These are phyloP conservation scores for Platycheirus rosarum DNA, from an alignment of 2,888 invertebrate genomes.

Conservation along the genomic window DNA sequence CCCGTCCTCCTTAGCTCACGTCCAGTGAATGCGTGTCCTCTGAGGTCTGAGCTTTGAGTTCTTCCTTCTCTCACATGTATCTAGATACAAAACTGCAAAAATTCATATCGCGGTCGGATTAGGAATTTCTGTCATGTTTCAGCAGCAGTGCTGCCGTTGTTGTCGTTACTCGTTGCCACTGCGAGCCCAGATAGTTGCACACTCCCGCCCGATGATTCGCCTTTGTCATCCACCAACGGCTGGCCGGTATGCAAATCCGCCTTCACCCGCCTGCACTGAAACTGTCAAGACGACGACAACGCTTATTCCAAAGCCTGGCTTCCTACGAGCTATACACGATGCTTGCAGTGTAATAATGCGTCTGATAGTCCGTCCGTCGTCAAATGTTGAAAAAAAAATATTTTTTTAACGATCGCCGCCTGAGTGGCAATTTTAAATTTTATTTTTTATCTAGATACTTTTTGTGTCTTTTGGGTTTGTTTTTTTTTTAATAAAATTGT, in stretches of 20 bases:
- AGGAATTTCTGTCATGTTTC: slow-evolving; percentile 74
- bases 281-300: slow-evolving; percentile 9
- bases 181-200: slow-evolving; percentile 34
- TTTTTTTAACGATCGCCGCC: slow-evolving; percentile 65
- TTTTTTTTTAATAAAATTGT: slow-evolving; percentile 63
- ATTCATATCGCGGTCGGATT: slow-evolving; percentile 71
- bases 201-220: slow-evolving; percentile 43
- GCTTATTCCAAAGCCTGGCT: slow-evolving; percentile 49
- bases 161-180: slow-evolving; percentile 14
- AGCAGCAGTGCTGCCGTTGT: slow-evolving; percentile 20
- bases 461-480: slow-evolving; percentile 27
- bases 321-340: slow-evolving; percentile 34
- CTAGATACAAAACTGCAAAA: slow-evolving; percentile 64
- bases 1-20: slow-evolving; percentile 26
- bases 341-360: slow-evolving; percentile 55
- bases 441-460: slow-evolving; percentile 34
- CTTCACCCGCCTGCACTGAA: slow-evolving; percentile 52
- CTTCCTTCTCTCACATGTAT: slow-evolving; percentile 50
- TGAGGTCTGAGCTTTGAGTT: slow-evolving; percentile 31
- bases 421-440: slow-evolving; percentile 43
- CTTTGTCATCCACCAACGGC: slow-evolving; percentile 39
- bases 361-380: slow-evolving; percentile 43
- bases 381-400: slow-evolving; percentile 61
- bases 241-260: slow-evolving; percentile 72
- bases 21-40: slow-evolving; percentile 61